Evolutionary conservation across 2,888 invertebrate species (phyloP), one percentile per base, ranked within the genome.

Genomic region (Limnephilus lunatus): DNA sequence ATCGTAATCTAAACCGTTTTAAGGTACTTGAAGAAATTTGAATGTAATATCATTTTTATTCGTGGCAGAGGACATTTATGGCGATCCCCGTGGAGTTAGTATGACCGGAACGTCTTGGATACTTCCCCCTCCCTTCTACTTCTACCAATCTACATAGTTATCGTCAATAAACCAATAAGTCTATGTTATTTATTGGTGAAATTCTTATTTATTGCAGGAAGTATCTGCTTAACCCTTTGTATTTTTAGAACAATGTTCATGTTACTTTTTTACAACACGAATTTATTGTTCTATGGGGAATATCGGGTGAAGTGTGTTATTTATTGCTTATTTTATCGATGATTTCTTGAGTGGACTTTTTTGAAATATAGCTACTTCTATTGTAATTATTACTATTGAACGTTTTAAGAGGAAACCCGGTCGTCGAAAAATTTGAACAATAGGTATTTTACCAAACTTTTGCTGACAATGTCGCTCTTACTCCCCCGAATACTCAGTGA

Each of bases 1-100:
- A 91, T 91, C 86, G 91, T 91, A 80, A 91, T 91, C 91, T 91
- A 31, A 86, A 32, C 85, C 89, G 89, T 92, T 92, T 90, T 87
- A 48, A 80, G 92, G 85, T 92, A 89, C 92, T 85, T 92, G 48
- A 80, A 80, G 81, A 53, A 90, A 92, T 92, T 90, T 90, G 81
- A 92, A 92, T 85, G 90, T 35, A 19, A 87, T 81, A 92, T 92
- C 87, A 39, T 87, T 92, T 87, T 90, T 87, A 86, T 92, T 90
- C 81, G 44, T 39, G 88, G 85, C 44, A 81, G 92, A 81, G 81
- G 89, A 89, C 85, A 90, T 85, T 89, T 89, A 89, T 35, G 19
- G 39, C 39, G 88, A 80, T 35, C 80, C 88, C 88, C 35, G 88
- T 53, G 87, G 87, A n/a, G 87, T 68, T 68, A 68, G 30, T 19